Evolutionary conservation across 1,140 invertebrate genomes (phyloP), one percentile per base, ranked within the genome.

Genomic region (Pseudoatta argentina): DNA sequence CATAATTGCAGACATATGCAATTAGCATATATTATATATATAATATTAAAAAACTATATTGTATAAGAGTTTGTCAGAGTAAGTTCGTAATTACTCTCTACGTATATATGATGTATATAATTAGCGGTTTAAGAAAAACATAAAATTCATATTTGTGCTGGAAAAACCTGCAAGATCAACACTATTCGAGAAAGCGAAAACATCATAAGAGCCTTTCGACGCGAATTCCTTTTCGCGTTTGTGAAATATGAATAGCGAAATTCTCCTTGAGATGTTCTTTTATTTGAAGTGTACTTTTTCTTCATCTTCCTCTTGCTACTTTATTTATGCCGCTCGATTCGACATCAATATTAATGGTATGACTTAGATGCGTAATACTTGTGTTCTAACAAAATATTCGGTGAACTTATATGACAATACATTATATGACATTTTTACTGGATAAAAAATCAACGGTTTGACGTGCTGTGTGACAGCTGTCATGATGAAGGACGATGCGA

Each of bases 171-270:
- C 30, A 18, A 57, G 2, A 24, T 57, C 8, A 78, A 57, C 30
- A n/a, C 53, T 24, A 1, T 21, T 39, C 21, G 21, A 27, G 2
- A 57, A 51, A 16, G 39, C 21, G 8, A 69, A 81, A 57, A 48
- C 34, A 14, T 44, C 16, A 16, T 57, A 44, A 55, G 21, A 79
- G n/a, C 48, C 3, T 51, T 66, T 21, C n/a, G 34, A 81, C 67
- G 30, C 30, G 14, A 79, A 69, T 79, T 79, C 8, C 30, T 67
- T 7, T 48, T 57, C 51, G 30, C 27, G 30, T 21, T 55, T 55
- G 34, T 69, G 64, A 81, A 81, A 81, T 61, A 81, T 81, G 51
- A 53, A 81, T 55, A 69, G 12, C 4, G 48, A n/a, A 67, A 79
- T 55, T 39, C n/a, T 48, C 63, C 48, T 53, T 18, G 77, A 39